phyloP scores from a whole-genome alignment of 2,113 vertebrate species.

The Uria aalge region DNA sequence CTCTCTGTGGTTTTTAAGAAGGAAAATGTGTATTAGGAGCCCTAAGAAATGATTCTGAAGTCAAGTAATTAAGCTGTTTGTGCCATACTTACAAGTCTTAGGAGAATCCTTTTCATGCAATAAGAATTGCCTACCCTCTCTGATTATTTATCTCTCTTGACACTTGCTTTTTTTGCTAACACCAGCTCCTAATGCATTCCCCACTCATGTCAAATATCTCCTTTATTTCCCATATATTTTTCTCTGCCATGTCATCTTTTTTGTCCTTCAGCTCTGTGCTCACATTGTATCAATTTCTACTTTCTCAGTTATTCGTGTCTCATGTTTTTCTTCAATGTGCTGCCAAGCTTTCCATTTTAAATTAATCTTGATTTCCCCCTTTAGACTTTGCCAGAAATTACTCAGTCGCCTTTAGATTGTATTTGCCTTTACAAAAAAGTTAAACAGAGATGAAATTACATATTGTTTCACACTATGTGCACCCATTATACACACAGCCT shows the following conservation, averaged over 20 bases:
- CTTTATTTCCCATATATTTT: not conserved
- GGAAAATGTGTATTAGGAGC: not conserved
- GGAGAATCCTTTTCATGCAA: not conserved
- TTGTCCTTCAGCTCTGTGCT: not conserved
- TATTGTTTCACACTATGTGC: not conserved
- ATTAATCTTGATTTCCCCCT: not conserved
- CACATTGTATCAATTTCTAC: not conserved
- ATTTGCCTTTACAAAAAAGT: not conserved
- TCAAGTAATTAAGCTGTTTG: not conserved
- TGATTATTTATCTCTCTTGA: not conserved
- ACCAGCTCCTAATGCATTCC: not conserved
- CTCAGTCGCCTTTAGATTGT: not conserved
- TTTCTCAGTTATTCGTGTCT: not conserved
- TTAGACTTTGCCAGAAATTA: slow-evolving; percentile 20
- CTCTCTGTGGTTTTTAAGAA: not conserved
- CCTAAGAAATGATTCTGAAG: not conserved
- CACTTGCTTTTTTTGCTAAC: not conserved
- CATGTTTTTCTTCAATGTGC: not conserved
- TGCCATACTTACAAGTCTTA: not conserved
- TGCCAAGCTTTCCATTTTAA: slow-evolving; percentile 26
- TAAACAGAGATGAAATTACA: not conserved
- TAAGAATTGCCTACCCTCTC: not conserved
- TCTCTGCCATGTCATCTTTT: not conserved
- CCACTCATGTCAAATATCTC: not conserved
- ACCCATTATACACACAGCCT: not conserved